Percentiles rank a stretch among this genome's conserved stretches.
These are phyloP conservation scores for Oreortyx pictus DNA, from an alignment of 2,797 vertebrate species.

Conservation along the genomic window DNA sequence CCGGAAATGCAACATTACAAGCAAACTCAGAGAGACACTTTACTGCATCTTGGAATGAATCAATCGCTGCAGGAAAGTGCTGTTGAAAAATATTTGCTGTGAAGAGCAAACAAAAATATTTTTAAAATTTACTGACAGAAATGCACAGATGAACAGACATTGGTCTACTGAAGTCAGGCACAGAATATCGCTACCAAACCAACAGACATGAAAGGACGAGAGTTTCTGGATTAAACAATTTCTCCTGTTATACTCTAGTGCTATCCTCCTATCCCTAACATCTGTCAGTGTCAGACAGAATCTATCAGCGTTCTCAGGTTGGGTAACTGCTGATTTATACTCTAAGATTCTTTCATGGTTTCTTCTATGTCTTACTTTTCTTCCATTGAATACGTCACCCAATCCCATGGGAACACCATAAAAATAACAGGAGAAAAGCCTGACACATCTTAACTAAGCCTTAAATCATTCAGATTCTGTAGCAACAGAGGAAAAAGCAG, in stretches of 20 bases:
- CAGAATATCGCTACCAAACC: accelerated
- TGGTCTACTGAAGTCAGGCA: neutral
- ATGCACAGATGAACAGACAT: neutral
- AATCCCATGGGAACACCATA: neutral
- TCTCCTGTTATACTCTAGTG: neutral
- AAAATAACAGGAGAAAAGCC: neutral
- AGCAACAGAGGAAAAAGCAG: neutral
- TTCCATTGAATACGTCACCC: neutral
- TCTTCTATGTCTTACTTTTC: neutral
- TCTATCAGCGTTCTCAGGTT: neutral
- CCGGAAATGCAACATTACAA: slow-evolving; percentile 93
- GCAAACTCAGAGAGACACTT: slow-evolving; percentile 97
- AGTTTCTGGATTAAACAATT: neutral
- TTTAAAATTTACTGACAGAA: neutral
- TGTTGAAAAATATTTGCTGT: slow-evolving; percentile 92
- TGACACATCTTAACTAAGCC: neutral
- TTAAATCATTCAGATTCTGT: neutral
- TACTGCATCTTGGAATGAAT: slow-evolving; percentile 96
- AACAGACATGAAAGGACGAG: neutral
- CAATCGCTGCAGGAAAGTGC: slow-evolving; percentile 93
- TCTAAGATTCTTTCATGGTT: neutral
- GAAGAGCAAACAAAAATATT: slow-evolving; percentile 27
- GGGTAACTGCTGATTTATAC: neutral
- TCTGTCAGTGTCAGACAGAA: neutral
- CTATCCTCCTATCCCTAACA: neutral